Conservation (phyloP, 2,888 invertebrate species). For the Drosophila antonietae region DNA sequence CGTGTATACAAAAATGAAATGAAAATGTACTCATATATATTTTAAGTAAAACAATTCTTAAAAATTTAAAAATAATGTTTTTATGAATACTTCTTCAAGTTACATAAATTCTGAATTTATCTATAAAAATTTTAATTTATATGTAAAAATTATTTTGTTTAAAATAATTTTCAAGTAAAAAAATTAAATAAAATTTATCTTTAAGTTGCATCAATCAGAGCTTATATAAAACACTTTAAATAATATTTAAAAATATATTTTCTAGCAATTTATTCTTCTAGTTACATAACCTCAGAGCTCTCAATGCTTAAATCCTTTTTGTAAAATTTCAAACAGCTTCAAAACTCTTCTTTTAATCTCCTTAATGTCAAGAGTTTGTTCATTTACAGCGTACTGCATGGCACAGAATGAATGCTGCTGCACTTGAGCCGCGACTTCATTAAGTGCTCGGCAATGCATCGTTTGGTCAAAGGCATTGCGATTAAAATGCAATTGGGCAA, state of each 20-base stretch:
- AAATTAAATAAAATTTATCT: too few species aligned
- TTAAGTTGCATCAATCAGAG: too few species aligned
- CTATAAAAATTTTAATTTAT: too few species aligned
- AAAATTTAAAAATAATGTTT: too few species aligned
- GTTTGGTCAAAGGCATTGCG: slow-evolving; percentile 43
- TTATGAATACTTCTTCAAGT: too few species aligned
- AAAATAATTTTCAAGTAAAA: too few species aligned
- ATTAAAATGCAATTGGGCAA: slow-evolving; percentile 54
- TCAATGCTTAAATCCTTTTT: background rate
- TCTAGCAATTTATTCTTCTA: background rate
- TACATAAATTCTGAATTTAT: too few species aligned
- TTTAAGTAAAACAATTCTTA: too few species aligned
- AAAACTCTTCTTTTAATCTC: background rate
- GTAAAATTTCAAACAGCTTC: background rate
- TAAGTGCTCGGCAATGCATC: slow-evolving; percentile 41
- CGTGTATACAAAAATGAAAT: too few species aligned
- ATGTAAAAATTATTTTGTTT: too few species aligned
- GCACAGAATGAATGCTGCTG: slow-evolving; percentile 13
- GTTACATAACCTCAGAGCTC: background rate
- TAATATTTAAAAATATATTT: background rate
- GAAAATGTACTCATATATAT: too few species aligned
- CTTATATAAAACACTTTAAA: background rate
- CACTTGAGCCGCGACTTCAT: slow-evolving; percentile 49
- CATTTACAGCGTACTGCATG: slow-evolving; percentile 20
- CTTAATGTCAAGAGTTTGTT: background rate